Percentiles rank a stretch among this genome's conserved stretches.
Evolutionary conservation across 2,797 vertebrate species (phyloP).

Genomic region (Hemitrygon akajei): DNA sequence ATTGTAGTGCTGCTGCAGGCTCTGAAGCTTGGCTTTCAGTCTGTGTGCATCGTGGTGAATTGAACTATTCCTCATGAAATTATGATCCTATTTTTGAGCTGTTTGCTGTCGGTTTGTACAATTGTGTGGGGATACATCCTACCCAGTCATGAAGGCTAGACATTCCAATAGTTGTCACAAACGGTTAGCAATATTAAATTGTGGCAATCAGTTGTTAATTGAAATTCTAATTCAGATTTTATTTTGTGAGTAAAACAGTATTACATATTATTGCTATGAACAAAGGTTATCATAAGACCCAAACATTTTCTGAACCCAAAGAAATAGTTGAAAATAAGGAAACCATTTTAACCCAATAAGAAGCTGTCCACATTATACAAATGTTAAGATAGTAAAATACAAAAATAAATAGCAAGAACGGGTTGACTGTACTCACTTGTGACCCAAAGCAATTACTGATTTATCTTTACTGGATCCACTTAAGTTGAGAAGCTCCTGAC

Average conservation of each 20-base stretch:
- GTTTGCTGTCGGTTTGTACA: background rate
- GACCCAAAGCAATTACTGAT: too few species aligned
- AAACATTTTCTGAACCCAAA: background rate
- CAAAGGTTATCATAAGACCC: background rate
- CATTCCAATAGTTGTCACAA: background rate
- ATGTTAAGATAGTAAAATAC: background rate
- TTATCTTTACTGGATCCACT: too few species aligned
- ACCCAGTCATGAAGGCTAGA: background rate
- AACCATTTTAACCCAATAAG: background rate
- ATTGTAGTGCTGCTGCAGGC: background rate
- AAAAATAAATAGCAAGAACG: too few species aligned
- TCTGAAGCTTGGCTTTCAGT: background rate
- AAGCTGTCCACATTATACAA: background rate
- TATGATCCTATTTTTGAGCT: background rate
- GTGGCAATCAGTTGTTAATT: background rate
- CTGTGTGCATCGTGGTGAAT: background rate
- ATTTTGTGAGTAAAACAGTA: background rate
- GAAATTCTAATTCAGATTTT: background rate
- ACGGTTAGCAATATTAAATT: background rate
- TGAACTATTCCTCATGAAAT: background rate
- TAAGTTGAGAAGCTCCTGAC: too few species aligned
- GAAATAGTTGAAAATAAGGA: background rate
- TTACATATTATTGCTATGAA: background rate
- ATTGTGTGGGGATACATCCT: background rate
- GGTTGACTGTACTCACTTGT: too few species aligned